Percentiles rank a stretch among this genome's conserved stretches.
Evolutionary conservation across 2,113 vertebrate genomes (phyloP).

Genomic region (Peucedramus taeniatus): DNA sequence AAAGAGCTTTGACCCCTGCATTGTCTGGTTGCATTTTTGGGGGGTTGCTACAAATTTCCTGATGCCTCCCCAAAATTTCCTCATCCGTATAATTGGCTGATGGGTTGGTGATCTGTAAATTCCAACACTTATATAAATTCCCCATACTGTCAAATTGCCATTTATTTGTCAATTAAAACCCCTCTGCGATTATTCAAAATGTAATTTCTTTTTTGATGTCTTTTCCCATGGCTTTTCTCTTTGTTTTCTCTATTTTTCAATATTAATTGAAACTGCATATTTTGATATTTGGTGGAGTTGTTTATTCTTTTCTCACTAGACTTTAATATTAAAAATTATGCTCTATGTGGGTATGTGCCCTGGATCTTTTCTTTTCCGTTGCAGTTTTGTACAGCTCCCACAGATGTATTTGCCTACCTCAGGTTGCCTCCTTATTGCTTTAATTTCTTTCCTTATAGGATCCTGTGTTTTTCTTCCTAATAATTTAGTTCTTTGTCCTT

Average conservation of each 20-base stretch:
- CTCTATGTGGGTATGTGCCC: background rate
- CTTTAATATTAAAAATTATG: background rate
- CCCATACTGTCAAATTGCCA: background rate
- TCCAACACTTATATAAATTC: conserved; percentile 7
- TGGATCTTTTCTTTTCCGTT: background rate
- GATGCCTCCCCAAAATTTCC: background rate
- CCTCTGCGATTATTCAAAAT: background rate
- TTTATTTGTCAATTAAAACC: background rate
- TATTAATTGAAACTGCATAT: background rate
- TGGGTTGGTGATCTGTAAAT: conserved; percentile 22
- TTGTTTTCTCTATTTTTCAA: background rate
- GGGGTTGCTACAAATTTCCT: background rate
- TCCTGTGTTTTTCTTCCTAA: background rate
- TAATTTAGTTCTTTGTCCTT: background rate
- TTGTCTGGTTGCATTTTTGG: background rate
- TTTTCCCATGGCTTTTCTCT: background rate
- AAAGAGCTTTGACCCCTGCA: background rate
- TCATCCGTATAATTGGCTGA: background rate
- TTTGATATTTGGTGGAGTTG: background rate
- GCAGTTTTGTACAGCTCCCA: background rate
- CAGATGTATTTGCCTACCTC: background rate
- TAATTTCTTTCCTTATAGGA: background rate
- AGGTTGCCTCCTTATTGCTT: background rate
- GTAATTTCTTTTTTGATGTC: conserved; percentile 5
- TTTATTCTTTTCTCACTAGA: background rate